Percentiles rank a stretch among this genome's conserved stretches.
These are phyloP conservation scores for Poecilia gillii DNA, from an alignment of 2,797 vertebrate genomes.

Conservation along the genomic window DNA sequence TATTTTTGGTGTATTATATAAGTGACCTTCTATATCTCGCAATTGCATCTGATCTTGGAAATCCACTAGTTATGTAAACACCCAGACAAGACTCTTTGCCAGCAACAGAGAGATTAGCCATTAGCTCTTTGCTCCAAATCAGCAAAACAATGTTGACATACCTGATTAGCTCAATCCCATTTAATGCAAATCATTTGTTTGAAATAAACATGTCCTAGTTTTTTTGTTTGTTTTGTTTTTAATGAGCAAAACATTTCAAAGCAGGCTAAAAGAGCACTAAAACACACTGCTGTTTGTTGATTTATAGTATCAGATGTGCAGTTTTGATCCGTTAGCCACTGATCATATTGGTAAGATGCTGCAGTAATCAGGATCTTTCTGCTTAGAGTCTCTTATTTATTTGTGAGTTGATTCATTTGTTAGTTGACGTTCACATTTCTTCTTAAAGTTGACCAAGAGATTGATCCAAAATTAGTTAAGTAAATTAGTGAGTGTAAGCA, in stretches of 20 bases:
- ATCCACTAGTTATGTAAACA: constrained; percentile 46
- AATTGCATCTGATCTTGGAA: constrained; percentile 41
- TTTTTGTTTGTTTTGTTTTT: neutral
- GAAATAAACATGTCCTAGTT: neutral
- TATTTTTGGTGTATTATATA: constrained; percentile 62
- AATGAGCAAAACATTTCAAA: constrained; percentile 20
- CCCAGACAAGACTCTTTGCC: neutral
- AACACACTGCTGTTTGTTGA: constrained; percentile 26
- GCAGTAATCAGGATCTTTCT: neutral
- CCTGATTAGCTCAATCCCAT: neutral
- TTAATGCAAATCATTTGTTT: neutral
- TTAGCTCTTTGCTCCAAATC: constrained; percentile 8
- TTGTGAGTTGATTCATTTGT: neutral
- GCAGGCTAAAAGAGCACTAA: constrained; percentile 9
- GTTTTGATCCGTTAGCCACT: neutral
- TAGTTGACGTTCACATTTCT: neutral
- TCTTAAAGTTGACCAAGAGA: neutral
- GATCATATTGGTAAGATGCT: neutral
- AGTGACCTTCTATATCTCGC: constrained; percentile 42
- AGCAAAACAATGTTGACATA: constrained; percentile 15
- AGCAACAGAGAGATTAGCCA: constrained; percentile 37
- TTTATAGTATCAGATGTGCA: constrained; percentile 13
- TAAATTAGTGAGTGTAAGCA: too few relatives aligned
- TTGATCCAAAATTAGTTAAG: neutral
- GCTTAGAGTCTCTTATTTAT: neutral